These are phyloP conservation scores for Cetonia aurata DNA, from an alignment of 2,888 invertebrate species.

Conservation along the genomic window DNA sequence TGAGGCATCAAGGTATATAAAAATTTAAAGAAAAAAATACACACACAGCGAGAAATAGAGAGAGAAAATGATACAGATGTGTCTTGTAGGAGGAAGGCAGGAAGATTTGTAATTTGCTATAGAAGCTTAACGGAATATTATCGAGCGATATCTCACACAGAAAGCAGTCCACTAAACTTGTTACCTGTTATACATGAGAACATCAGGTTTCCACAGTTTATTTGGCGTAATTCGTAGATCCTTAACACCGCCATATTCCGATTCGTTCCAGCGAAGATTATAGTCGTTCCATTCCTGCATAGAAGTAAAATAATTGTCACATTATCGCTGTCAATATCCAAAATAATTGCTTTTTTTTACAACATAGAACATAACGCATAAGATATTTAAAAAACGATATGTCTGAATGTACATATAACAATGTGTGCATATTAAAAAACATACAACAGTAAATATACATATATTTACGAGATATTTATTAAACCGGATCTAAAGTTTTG, in stretches of 20 bases:
- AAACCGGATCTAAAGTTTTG: too few relatives aligned
- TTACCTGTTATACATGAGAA: slow-evolving; percentile 99
- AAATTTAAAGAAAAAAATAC: too few relatives aligned
- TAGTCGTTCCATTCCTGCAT: slow-evolving; percentile 97
- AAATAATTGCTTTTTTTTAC: too few relatives aligned
- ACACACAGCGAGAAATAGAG: too few relatives aligned
- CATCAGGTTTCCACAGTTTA: slow-evolving; percentile 98
- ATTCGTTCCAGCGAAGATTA: slow-evolving; percentile 96
- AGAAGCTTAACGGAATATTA: slow-evolving; percentile 37
- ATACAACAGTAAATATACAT: too few relatives aligned
- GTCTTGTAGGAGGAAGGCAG: slow-evolving; percentile 3
- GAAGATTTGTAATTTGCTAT: slow-evolving; percentile 18
- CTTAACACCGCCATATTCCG: slow-evolving; percentile 94
- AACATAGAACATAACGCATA: too few relatives aligned
- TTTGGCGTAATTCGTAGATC: slow-evolving; percentile 95
- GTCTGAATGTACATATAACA: too few relatives aligned
- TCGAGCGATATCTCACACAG: slow-evolving; percentile 28
- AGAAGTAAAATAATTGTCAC: slow-evolving; percentile 41
- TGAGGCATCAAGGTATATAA: too few relatives aligned
- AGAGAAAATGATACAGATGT: too few relatives aligned
- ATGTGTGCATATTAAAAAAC: too few relatives aligned
- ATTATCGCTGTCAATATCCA: slow-evolving; percentile 4
- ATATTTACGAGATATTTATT: too few relatives aligned
- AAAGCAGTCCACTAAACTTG: slow-evolving; percentile 60
- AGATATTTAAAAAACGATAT: too few relatives aligned